Conservation (phyloP, 2,797 vertebrate species). For the Galago senegalensis region DNA sequence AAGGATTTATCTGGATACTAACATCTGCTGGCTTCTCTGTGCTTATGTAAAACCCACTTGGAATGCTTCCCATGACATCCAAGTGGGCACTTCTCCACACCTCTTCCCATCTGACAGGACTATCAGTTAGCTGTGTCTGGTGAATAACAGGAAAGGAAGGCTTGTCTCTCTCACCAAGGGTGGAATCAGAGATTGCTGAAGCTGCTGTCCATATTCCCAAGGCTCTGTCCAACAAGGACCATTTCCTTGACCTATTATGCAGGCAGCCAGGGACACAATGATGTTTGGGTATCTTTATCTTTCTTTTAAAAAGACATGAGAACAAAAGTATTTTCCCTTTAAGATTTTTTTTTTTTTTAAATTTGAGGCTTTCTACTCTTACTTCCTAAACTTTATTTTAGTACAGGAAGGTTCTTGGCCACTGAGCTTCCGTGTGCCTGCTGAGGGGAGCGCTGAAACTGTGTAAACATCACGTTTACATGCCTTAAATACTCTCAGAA, state of each 20-base stretch:
- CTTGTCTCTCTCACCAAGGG: conserved; percentile 83
- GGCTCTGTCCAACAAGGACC: conserved; percentile 84
- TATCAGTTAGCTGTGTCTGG: conserved; percentile 88
- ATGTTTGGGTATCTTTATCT: conserved; percentile 81
- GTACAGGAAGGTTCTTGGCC: conserved; percentile 66
- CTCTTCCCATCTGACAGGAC: conserved; percentile 86
- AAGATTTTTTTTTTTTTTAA: conserved; percentile 20
- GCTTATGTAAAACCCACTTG: conserved; percentile 85
- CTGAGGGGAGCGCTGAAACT: conserved; percentile 35
- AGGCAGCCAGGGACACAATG: conserved; percentile 66
- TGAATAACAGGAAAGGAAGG: conserved; percentile 89
- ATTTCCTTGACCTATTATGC: conserved; percentile 85
- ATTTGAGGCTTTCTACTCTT: conserved; percentile 65
- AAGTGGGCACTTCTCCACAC: conserved; percentile 86
- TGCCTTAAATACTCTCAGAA: not conserved
- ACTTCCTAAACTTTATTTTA: conserved; percentile 83
- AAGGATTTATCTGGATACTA: conserved; percentile 88
- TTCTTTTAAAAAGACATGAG: conserved; percentile 46
- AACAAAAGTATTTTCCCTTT: conserved; percentile 67
- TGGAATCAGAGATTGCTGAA: conserved; percentile 87
- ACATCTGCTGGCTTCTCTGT: conserved; percentile 86
- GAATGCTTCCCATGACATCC: conserved; percentile 87
- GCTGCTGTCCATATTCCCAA: conserved; percentile 84
- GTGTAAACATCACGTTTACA: not conserved
- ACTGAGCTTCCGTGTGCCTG: conserved; percentile 80